phyloP scores from a whole-genome alignment of 2,113 vertebrate genomes.

The Nannobrachium achirus region DNA sequence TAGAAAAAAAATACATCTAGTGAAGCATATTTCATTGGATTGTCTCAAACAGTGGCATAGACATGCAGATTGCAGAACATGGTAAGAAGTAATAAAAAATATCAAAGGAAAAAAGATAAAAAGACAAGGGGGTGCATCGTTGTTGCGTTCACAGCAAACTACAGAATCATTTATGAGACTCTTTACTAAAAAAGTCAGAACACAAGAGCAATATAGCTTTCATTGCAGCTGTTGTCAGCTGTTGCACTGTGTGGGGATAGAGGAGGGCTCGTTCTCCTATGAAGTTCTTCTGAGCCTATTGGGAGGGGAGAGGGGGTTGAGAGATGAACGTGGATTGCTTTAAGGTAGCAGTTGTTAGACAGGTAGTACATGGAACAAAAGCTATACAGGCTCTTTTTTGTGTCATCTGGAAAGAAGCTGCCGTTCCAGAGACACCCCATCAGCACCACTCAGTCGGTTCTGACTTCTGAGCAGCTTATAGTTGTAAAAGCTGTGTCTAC shows the following conservation, averaged over 20 bases:
- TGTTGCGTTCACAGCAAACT: neutral
- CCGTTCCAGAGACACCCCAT: conserved; percentile 37
- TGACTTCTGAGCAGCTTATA: conserved; percentile 50
- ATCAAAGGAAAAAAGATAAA: neutral
- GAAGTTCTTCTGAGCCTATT: neutral
- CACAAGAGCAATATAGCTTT: neutral
- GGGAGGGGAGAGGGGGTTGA: neutral
- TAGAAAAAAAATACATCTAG: neutral
- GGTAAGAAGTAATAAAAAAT: neutral
- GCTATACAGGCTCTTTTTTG: conserved; percentile 6
- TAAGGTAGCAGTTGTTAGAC: conserved; percentile 8
- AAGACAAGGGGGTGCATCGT: neutral
- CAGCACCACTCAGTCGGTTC: conserved; percentile 50
- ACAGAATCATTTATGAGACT: neutral
- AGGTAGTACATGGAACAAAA: conserved; percentile 26
- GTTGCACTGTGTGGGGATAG: neutral
- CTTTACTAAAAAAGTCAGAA: neutral
- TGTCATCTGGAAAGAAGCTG: conserved; percentile 10
- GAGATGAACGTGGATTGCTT: conserved; percentile 13
- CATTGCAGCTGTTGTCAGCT: neutral
- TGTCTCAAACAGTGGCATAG: conserved; percentile 1
- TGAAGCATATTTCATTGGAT: neutral
- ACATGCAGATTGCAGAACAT: neutral
- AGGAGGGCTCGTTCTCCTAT: neutral
- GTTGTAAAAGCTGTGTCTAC: conserved; percentile 33